A percentile compares a stretch with the other conserved stretches of the same genome.
These are phyloP conservation scores for Athripsodes cinereus DNA, from an alignment of 2,888 invertebrate genomes.

Conservation along the genomic window DNA sequence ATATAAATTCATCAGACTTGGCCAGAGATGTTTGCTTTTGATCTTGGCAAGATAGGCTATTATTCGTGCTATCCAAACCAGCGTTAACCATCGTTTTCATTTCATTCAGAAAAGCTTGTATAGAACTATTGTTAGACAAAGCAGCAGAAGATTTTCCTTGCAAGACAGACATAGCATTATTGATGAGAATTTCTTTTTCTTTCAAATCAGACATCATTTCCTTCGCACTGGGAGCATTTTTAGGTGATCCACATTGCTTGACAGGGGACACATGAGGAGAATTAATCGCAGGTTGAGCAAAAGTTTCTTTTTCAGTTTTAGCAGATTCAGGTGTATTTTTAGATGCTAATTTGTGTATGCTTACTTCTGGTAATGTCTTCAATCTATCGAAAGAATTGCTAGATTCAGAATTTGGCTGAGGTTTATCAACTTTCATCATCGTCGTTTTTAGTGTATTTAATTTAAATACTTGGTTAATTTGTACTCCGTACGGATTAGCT, in stretches of 20 bases:
- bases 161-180: background rate
- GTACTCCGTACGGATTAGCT: background rate
- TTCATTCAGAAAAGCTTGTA: background rate
- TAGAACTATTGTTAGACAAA: background rate
- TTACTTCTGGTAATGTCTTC: background rate
- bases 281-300: no score
- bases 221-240: no score
- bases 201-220: no score
- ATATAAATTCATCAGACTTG: no score
- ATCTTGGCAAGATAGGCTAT: background rate
- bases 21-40: no score
- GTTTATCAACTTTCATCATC: background rate
- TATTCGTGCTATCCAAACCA: conserved; percentile 2
- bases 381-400: background rate
- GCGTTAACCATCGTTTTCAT: conserved; percentile 16
- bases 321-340: no score
- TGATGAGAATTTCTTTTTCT: no score
- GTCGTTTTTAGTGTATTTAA: background rate
- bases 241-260: no score
- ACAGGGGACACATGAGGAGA: no score
- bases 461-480: background rate
- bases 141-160: background rate
- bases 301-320: no score
- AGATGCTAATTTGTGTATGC: background rate
- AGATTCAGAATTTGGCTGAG: background rate